Evolutionary conservation across 2,888 invertebrate species (phyloP).

Genomic region (Drepana falcataria): DNA sequence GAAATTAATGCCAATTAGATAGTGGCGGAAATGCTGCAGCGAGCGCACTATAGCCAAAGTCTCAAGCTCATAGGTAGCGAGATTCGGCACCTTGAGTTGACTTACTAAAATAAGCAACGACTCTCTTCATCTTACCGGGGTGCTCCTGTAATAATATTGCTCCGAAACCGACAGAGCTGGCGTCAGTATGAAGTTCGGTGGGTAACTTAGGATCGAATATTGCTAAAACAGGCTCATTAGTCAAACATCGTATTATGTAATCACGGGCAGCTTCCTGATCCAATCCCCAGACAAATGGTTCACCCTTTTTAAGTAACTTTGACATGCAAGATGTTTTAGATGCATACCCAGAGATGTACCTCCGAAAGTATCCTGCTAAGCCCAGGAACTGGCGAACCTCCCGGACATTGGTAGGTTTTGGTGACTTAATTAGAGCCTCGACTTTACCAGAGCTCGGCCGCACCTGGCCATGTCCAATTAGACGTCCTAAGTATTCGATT

Average conservation of each 20-base stretch:
- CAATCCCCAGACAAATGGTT: conserved; percentile 1
- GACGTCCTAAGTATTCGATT: too few relatives aligned
- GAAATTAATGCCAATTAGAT: conserved; percentile 17
- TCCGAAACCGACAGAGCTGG: background rate
- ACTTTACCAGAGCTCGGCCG: too few relatives aligned
- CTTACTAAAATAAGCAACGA: background rate
- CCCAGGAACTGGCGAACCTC: too few relatives aligned
- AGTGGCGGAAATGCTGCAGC: conserved; percentile 20
- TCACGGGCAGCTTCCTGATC: background rate
- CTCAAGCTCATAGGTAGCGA: conserved; percentile 4
- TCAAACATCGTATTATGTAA: background rate
- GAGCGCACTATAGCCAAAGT: conserved; percentile 18
- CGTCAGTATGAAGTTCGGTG: background rate
- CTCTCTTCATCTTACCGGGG: background rate
- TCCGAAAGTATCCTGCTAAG: too few relatives aligned
- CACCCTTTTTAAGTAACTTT: background rate
- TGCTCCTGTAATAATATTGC: background rate
- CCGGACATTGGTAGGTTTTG: too few relatives aligned
- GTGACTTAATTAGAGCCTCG: too few relatives aligned
- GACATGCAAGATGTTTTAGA: background rate
- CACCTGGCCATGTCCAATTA: too few relatives aligned
- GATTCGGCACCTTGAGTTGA: background rate
- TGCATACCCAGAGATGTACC: too few relatives aligned
- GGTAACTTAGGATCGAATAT: background rate
- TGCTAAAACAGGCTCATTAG: background rate